phyloP scores from a whole-genome alignment of 2,113 vertebrate species.

The Onychostruthus taczanowskii region DNA sequence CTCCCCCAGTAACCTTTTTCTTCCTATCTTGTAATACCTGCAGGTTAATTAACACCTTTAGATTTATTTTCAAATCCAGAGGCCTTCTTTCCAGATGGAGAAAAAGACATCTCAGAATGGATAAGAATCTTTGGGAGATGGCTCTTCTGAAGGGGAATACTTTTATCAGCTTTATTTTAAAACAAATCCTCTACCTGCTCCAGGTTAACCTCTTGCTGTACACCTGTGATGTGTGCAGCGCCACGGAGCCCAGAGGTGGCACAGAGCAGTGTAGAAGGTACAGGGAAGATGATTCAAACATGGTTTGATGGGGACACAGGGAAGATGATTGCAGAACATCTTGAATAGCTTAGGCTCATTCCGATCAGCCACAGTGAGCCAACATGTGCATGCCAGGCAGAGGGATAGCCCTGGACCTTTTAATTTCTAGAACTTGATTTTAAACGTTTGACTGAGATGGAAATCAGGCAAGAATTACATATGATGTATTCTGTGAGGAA shows the following conservation, averaged over 20 bases:
- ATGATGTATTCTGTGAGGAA: not conserved
- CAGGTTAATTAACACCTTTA: not conserved
- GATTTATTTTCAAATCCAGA: not conserved
- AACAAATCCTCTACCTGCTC: not conserved
- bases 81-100: not conserved
- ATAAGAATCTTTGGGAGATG: not conserved
- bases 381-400: not conserved
- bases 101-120: not conserved
- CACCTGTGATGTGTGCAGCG: fast-evolving
- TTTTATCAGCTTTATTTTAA: not conserved
- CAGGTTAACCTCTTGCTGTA: not conserved
- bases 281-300: not conserved
- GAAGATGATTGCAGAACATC: not conserved
- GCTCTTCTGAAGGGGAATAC: not conserved
- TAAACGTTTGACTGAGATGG: not conserved
- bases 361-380: not conserved
- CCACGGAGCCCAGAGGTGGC: not conserved
- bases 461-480: not conserved
- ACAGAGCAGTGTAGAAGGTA: not conserved
- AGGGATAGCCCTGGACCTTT: not conserved
- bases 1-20: not conserved
- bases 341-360: not conserved
- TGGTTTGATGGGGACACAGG: no score
- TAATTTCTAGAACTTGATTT: not conserved
- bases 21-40: not conserved